A percentile compares a stretch with the other conserved stretches of the same genome.
Evolutionary conservation across 2,888 invertebrate genomes (phyloP).

Genomic region (Lysandra bellargus): DNA sequence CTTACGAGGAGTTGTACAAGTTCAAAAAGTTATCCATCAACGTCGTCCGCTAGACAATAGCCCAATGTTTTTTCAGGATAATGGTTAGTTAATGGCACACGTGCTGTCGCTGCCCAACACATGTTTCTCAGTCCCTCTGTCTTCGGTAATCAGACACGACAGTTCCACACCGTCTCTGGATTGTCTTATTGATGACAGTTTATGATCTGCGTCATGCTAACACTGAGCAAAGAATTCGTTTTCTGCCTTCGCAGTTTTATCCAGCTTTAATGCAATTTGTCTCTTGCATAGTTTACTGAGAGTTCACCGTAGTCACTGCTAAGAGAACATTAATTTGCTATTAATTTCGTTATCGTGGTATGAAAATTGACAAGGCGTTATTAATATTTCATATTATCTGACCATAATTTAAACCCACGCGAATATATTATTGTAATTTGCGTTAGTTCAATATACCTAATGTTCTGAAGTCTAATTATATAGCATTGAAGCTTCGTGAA

Average conservation of each 20-base stretch:
- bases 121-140: constrained; percentile 51
- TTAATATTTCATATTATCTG: constrained; percentile 46
- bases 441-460: constrained; percentile 59
- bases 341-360: constrained; percentile 40
- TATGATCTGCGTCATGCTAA: constrained; percentile 43
- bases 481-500: constrained; percentile 37
- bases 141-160: constrained; percentile 15
- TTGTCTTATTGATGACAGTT: neutral
- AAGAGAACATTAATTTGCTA: neutral
- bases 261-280: constrained; percentile 31
- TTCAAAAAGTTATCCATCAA: constrained; percentile 26
- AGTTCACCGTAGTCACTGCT: neutral
- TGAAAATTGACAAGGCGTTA: constrained; percentile 27
- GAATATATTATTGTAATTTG: constrained; percentile 68
- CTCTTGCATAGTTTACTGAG: neutral
- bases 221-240: neutral
- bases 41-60: constrained; percentile 10
- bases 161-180: neutral
- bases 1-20: constrained; percentile 6
- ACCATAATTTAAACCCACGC: constrained; percentile 67
- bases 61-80: constrained; percentile 13
- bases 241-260: neutral
- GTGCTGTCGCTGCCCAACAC: constrained; percentile 56
- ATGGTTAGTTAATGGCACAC: constrained; percentile 45
- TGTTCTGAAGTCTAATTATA: constrained; percentile 64